These are phyloP conservation scores for Syngnathus typhle DNA, from an alignment of 2,113 vertebrate genomes.

Conservation along the genomic window DNA sequence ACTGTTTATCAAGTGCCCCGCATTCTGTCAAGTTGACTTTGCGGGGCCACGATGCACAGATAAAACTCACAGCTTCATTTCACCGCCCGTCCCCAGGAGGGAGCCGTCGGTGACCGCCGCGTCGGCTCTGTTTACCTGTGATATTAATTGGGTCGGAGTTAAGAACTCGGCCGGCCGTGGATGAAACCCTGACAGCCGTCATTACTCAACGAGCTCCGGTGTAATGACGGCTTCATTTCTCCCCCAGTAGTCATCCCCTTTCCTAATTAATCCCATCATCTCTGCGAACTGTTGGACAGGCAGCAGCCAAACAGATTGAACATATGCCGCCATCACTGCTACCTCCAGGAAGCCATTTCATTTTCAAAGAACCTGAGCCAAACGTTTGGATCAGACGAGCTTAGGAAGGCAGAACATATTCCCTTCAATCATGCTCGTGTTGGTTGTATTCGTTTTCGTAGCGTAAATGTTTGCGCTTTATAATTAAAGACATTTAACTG, in stretches of 20 bases:
- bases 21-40: slow-evolving; percentile 75
- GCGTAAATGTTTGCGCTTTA: neutral
- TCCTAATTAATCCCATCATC: slow-evolving; percentile 68
- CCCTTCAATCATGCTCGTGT: neutral
- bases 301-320: slow-evolving; percentile 55
- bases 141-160: slow-evolving; percentile 69
- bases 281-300: slow-evolving; percentile 56
- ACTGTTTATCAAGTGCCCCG: slow-evolving; percentile 72
- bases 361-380: slow-evolving; percentile 1
- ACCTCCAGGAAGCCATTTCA: slow-evolving; percentile 25
- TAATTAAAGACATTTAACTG: neutral
- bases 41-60: slow-evolving; percentile 63
- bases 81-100: slow-evolving; percentile 58
- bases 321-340: slow-evolving; percentile 51
- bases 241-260: slow-evolving; percentile 57
- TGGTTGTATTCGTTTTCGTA: neutral
- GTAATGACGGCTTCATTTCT: slow-evolving; percentile 67
- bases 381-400: neutral
- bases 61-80: slow-evolving; percentile 72
- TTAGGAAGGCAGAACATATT: neutral
- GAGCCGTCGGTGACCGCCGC: slow-evolving; percentile 41
- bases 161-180: slow-evolving; percentile 39
- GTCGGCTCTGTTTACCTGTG: slow-evolving; percentile 60
- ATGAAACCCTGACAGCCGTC: slow-evolving; percentile 52
- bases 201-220: slow-evolving; percentile 65